phyloP scores from a whole-genome alignment of 2,888 invertebrate species.

The Drosophila kokeensis region DNA sequence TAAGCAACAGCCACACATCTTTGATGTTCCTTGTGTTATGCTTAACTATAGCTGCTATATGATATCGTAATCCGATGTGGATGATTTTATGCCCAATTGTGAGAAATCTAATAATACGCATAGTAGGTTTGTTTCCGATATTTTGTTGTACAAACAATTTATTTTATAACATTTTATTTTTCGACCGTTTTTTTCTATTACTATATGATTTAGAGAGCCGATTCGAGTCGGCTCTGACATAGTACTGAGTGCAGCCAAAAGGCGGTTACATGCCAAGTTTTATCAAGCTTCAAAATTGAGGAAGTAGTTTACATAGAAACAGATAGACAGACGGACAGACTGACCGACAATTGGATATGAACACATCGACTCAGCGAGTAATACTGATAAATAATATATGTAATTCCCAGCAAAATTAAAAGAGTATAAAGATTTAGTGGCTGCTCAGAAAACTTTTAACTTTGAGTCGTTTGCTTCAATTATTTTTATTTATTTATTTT shows the following conservation, averaged over 20 bases:
- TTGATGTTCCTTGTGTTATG: background rate
- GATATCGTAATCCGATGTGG: background rate
- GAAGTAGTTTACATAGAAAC: background rate
- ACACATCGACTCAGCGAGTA: background rate
- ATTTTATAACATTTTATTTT: background rate
- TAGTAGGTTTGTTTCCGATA: background rate
- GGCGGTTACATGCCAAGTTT: background rate
- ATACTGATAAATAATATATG: background rate
- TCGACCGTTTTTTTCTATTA: background rate
- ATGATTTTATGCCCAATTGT: background rate
- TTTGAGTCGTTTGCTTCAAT: background rate
- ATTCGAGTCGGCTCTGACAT: background rate
- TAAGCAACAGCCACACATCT: fast-evolving
- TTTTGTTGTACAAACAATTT: background rate
- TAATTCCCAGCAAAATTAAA: background rate
- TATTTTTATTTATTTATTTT: background rate
- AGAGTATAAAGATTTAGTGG: background rate
- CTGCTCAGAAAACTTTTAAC: background rate
- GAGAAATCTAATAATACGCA: background rate
- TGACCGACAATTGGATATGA: background rate
- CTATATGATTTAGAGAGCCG: background rate
- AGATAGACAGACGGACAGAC: background rate
- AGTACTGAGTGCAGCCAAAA: background rate
- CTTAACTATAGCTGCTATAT: background rate
- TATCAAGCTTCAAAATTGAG: background rate